These are phyloP conservation scores for Corythornis madagascariensis DNA, from an alignment of 2,113 vertebrate species.

Conservation along the genomic window DNA sequence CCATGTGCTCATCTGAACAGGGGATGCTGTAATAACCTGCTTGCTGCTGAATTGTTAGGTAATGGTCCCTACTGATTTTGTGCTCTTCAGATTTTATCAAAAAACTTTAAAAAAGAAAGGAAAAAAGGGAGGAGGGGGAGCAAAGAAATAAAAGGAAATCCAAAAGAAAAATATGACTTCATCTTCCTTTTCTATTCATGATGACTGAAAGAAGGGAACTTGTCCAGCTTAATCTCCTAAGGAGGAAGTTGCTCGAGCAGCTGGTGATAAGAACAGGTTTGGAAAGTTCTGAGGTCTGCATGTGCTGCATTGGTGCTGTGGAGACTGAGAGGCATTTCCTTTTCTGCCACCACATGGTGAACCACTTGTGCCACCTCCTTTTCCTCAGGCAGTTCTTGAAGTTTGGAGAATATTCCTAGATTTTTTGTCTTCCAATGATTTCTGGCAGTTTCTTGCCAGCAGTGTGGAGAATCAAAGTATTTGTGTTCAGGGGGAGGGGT, in stretches of 20 bases:
- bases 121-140: accelerated
- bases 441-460: background rate
- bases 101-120: background rate
- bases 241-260: background rate
- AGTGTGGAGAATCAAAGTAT: background rate
- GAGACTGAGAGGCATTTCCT: background rate
- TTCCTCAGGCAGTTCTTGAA: background rate
- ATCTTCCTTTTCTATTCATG: conserved; percentile 24
- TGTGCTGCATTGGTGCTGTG: background rate
- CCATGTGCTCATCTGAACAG: background rate
- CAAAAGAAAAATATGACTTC: background rate
- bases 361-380: background rate
- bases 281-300: background rate
- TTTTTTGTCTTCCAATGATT: background rate
- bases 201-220: background rate
- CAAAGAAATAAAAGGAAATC: background rate
- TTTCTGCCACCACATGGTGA: background rate
- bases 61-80: background rate
- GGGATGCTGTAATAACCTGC: background rate
- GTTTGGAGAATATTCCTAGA: background rate
- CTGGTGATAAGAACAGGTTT: background rate
- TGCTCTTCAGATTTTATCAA: background rate
- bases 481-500: background rate
- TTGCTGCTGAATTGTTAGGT: background rate
- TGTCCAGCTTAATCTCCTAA: background rate